These are phyloP conservation scores for Cheiracanthium punctorium DNA, from an alignment of 2,888 invertebrate species.

Conservation along the genomic window DNA sequence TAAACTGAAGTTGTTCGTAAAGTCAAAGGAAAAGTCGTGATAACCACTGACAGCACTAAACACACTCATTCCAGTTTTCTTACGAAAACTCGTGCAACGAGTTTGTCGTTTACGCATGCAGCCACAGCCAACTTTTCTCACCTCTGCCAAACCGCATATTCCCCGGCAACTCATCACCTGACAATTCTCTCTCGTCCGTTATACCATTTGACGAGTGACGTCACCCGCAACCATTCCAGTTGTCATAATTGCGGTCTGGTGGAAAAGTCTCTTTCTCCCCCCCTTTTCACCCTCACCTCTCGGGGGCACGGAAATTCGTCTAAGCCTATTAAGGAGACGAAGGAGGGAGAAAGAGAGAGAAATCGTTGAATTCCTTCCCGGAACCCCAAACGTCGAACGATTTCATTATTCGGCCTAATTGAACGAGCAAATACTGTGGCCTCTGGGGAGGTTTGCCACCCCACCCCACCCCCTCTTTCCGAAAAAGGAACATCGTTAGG, in stretches of 20 bases:
- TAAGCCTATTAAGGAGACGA: conserved; percentile 51
- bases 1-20: no score
- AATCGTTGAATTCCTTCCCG: conserved; percentile 2
- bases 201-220: conserved; percentile 2
- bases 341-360: conserved; percentile 10
- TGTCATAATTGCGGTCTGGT: conserved; percentile 12
- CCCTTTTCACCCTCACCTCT: background rate
- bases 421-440: conserved; percentile 70
- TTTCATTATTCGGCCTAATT: conserved; percentile 71
- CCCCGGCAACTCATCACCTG: conserved; percentile 1
- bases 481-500: conserved; percentile 59
- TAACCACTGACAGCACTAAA: no score
- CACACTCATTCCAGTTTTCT: no score
- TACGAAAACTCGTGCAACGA: no score
- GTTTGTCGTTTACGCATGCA: no score
- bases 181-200: conserved; percentile 7
- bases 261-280: no score
- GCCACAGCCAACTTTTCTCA: no score
- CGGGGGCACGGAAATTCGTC: conserved; percentile 10
- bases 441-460: conserved; percentile 39
- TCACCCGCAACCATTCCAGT: conserved; percentile 3
- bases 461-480: no score
- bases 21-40: no score
- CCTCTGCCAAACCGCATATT: no score
- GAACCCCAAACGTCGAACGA: conserved; percentile 68